Evolutionary conservation across 2,113 vertebrate genomes (phyloP).

Genomic region (Corythornis cristatus): DNA sequence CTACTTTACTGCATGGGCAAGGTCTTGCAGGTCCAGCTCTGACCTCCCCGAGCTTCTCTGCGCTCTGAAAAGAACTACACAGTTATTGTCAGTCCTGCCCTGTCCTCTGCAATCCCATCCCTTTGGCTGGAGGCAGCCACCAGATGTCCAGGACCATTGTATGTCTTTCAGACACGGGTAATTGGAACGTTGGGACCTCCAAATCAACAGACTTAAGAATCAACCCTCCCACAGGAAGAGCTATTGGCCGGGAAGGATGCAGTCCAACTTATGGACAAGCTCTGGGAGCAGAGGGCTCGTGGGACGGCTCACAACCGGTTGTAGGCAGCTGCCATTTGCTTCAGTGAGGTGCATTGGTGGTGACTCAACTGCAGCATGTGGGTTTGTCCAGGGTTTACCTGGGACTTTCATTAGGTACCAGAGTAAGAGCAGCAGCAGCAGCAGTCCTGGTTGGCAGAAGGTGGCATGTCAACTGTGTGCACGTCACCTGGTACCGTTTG

Average conservation of each 20-base stretch:
- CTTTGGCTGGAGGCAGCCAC: neutral
- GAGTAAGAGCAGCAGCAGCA: neutral
- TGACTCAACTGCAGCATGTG: neutral
- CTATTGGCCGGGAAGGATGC: neutral
- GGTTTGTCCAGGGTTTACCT: neutral
- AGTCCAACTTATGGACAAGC: neutral
- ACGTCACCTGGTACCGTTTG: neutral
- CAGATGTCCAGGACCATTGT: neutral
- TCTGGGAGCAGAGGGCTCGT: neutral
- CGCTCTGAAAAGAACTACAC: neutral
- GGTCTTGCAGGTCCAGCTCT: neutral
- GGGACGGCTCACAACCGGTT: neutral
- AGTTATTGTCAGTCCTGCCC: neutral
- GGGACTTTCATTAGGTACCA: neutral
- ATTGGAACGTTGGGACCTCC: neutral
- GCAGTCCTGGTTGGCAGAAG: neutral
- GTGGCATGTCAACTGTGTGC: neutral
- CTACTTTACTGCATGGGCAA: neutral
- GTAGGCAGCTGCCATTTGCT: neutral
- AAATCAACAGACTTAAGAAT: neutral
- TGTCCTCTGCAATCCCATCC: neutral
- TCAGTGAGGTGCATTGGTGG: neutral
- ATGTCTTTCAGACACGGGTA: neutral
- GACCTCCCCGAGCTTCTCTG: neutral
- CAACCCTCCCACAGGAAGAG: neutral